phyloP scores from a whole-genome alignment of 2,797 vertebrate species.

The Enteromius argenteus region DNA sequence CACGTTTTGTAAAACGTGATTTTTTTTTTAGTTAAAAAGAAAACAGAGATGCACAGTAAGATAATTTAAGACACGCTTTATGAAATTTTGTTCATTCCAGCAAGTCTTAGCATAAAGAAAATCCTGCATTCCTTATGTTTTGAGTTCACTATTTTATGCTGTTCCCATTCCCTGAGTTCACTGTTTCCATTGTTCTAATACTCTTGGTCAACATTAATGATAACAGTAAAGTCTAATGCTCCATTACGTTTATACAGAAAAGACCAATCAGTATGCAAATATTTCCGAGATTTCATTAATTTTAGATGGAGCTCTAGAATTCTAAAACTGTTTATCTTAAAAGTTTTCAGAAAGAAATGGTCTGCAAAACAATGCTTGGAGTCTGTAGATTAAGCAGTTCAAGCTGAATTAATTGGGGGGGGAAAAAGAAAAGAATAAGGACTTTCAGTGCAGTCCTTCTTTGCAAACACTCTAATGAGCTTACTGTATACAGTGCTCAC shows the following conservation, averaged over 20 bases:
- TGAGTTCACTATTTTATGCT: background rate
- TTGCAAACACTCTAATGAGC: background rate
- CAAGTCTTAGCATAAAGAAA: background rate
- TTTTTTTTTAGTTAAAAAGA: background rate
- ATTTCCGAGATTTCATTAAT: background rate
- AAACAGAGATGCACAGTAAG: background rate
- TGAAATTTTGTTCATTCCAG: background rate
- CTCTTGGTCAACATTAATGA: background rate
- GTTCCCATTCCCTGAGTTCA: background rate
- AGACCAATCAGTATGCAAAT: background rate
- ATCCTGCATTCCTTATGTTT: background rate
- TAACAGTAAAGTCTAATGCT: background rate
- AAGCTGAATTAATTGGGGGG: background rate
- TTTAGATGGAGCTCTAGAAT: background rate
- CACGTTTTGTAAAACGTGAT: background rate
- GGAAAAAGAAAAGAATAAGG: background rate
- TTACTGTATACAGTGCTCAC: background rate
- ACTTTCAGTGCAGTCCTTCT: background rate
- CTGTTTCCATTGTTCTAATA: background rate
- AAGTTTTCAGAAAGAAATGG: background rate
- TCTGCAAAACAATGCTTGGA: background rate
- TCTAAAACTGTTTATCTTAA: background rate
- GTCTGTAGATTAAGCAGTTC: background rate
- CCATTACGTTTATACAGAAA: background rate
- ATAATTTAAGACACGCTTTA: too few relatives aligned